Evolutionary conservation across 2,888 invertebrate genomes (phyloP).

Genomic region (Lycocerus yunnanus): DNA sequence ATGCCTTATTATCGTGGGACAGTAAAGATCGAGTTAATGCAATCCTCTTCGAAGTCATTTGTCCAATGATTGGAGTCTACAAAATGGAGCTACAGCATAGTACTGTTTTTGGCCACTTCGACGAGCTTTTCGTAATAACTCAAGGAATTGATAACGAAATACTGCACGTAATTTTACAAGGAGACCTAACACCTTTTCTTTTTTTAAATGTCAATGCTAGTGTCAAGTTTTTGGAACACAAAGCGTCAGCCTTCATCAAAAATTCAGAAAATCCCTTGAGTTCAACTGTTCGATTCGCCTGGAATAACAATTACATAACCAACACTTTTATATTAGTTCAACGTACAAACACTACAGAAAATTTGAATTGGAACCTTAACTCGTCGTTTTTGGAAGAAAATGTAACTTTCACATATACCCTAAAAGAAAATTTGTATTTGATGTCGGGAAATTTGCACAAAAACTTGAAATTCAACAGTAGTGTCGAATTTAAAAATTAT

Average conservation of each 20-base stretch:
- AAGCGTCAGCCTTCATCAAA: slow-evolving; percentile 10
- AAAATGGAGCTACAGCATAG: slow-evolving; percentile 34
- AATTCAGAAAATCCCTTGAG: slow-evolving; percentile 15
- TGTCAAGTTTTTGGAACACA: slow-evolving; percentile 21
- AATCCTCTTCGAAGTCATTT: slow-evolving; percentile 31
- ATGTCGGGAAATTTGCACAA: slow-evolving; percentile 10
- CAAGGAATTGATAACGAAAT: slow-evolving; percentile 29
- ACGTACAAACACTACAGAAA: background rate
- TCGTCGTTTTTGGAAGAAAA: slow-evolving; percentile 19
- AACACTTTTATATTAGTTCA: slow-evolving; percentile 5
- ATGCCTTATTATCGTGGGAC: slow-evolving; percentile 22
- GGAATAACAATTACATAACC: slow-evolving; percentile 19
- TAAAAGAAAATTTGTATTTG: background rate
- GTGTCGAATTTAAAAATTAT: slow-evolving; percentile 1
- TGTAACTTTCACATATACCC: background rate
- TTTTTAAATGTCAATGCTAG: slow-evolving; percentile 10
- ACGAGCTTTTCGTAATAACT: slow-evolving; percentile 32
- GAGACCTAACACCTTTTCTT: slow-evolving; percentile 16
- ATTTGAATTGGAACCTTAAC: slow-evolving; percentile 21
- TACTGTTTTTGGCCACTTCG: slow-evolving; percentile 30
- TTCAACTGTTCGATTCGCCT: slow-evolving; percentile 13
- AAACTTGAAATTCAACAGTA: slow-evolving; percentile 17
- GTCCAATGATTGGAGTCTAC: slow-evolving; percentile 36
- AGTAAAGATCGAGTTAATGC: slow-evolving; percentile 11
- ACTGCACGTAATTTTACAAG: slow-evolving; percentile 13